These are phyloP conservation scores for Andricus grossulariae DNA, from an alignment of 1,140 invertebrate species.

Conservation along the genomic window DNA sequence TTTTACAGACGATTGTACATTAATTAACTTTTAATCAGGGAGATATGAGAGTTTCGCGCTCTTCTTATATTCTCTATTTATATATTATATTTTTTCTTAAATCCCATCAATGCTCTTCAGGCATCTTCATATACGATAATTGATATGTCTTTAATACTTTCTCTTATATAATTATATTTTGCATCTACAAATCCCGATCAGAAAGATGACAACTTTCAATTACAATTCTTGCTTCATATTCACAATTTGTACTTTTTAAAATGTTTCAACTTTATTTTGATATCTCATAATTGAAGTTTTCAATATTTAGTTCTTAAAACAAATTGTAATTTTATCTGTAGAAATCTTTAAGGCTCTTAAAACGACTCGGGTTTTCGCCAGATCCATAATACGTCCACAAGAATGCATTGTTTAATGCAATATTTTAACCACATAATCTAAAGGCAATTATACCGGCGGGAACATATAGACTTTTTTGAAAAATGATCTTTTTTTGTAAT, in stretches of 20 bases:
- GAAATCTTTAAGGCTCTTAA: too few species aligned
- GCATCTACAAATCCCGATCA: not conserved
- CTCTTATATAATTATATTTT: conserved; percentile 32
- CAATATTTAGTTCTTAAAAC: too few species aligned
- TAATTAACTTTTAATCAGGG: conserved; percentile 37
- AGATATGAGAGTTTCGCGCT: conserved; percentile 18
- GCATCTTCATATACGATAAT: conserved; percentile 27
- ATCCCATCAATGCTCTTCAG: conserved; percentile 30
- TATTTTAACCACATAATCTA: too few species aligned
- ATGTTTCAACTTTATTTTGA: too few species aligned
- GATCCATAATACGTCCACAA: too few species aligned
- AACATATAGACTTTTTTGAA: too few species aligned
- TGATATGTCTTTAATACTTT: conserved; percentile 39
- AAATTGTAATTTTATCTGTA: too few species aligned
- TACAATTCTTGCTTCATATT: not conserved
- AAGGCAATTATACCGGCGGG: too few species aligned
- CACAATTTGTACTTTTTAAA: conserved; percentile 4
- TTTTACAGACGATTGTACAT: conserved; percentile 39
- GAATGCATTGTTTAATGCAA: too few species aligned
- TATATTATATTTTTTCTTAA: conserved; percentile 17
- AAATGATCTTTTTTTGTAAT: too few species aligned
- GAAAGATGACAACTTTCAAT: conserved; percentile 10
- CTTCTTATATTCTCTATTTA: conserved; percentile 1
- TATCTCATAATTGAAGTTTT: too few species aligned
- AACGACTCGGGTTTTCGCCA: too few species aligned